Evolutionary conservation across 2,113 vertebrate species (phyloP).

Genomic region (Cynoglossus semilaevis): DNA sequence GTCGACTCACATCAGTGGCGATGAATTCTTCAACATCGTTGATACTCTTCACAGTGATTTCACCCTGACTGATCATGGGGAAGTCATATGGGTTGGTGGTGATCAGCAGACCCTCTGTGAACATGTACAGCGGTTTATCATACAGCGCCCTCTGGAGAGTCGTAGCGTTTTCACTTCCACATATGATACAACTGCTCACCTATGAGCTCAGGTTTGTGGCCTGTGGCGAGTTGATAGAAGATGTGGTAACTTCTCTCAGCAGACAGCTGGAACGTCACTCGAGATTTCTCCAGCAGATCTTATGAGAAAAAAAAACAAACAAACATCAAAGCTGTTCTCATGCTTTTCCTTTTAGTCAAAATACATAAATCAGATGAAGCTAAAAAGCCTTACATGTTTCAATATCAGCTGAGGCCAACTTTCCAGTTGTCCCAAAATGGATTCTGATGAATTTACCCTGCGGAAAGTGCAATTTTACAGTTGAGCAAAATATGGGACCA

Average conservation of each 20-base stretch:
- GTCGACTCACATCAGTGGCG: conserved; percentile 60
- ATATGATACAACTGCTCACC: conserved; percentile 43
- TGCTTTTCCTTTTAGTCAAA: too few species aligned
- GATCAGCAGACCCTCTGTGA: conserved; percentile 70
- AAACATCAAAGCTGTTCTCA: too few species aligned
- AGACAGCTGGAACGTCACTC: conserved; percentile 73
- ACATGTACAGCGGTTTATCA: neutral
- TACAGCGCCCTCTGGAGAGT: neutral
- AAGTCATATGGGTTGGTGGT: conserved; percentile 69
- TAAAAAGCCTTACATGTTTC: conserved; percentile 85
- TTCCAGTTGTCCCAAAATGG: conserved; percentile 88
- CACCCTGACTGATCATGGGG: conserved; percentile 69
- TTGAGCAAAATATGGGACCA: too few species aligned
- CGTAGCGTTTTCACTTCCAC: neutral
- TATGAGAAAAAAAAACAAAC: too few species aligned
- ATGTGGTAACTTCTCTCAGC: conserved; percentile 81
- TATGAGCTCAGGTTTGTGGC: conserved; percentile 73
- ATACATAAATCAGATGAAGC: too few species aligned
- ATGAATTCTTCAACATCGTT: conserved; percentile 66
- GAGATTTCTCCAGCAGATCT: conserved; percentile 73
- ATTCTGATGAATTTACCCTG: conserved; percentile 93
- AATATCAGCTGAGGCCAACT: conserved; percentile 94
- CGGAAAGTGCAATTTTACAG: too few species aligned
- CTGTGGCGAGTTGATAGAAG: conserved; percentile 77
- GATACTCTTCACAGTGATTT: conserved; percentile 71